phyloP scores from a whole-genome alignment of 2,797 vertebrate genomes.

The Enteromius trimaculatus region DNA sequence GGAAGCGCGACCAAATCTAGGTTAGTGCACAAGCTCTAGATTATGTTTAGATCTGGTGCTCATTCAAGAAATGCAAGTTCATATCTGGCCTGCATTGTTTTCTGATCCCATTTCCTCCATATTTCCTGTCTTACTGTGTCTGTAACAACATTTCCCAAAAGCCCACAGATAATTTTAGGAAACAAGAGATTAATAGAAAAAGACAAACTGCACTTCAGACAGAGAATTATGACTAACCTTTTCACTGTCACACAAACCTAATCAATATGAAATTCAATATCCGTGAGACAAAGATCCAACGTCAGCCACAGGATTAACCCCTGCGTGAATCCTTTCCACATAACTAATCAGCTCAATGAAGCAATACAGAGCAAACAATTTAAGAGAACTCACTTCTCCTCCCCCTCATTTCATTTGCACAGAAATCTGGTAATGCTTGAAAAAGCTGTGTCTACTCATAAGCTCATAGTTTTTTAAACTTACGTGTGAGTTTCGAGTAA shows the following conservation, averaged over 20 bases:
- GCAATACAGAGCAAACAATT: neutral
- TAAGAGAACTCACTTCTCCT: neutral
- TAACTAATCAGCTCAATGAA: neutral
- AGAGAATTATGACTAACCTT: slow-evolving; percentile 1
- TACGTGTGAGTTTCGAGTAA: no score
- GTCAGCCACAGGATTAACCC: neutral
- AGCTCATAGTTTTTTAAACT: no score
- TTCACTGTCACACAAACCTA: slow-evolving; percentile 8
- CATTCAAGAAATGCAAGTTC: neutral
- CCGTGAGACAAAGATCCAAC: neutral
- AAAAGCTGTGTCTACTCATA: neutral
- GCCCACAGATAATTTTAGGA: neutral
- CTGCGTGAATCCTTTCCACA: neutral
- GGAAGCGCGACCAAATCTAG: neutral
- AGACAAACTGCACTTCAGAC: neutral
- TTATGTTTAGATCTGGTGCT: neutral
- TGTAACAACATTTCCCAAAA: neutral
- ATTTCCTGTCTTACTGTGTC: neutral
- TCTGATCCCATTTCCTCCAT: neutral
- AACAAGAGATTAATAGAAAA: neutral
- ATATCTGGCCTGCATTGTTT: neutral
- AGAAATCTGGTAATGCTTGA: slow-evolving; percentile 8
- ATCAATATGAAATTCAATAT: slow-evolving; percentile 4
- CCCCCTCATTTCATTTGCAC: neutral
- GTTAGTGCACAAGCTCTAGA: neutral